These are phyloP conservation scores for Exephanes ischioxanthus DNA, from an alignment of 2,888 invertebrate species.

Conservation along the genomic window DNA sequence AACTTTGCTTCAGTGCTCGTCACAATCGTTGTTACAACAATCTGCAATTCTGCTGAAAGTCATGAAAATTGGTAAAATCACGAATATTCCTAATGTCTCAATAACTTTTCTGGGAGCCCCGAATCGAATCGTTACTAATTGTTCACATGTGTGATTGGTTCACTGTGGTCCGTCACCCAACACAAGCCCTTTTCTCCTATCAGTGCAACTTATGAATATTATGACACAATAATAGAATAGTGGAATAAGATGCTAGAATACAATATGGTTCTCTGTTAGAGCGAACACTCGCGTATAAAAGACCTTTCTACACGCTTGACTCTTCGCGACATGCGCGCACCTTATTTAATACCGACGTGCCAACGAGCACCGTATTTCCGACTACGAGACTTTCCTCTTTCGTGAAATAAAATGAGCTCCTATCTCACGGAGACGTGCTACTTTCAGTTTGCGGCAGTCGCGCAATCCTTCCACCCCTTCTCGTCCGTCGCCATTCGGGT, in stretches of 20 bases:
- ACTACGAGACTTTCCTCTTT: conserved; percentile 29
- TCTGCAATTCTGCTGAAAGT: background rate
- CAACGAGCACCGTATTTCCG: conserved; percentile 25
- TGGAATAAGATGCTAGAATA: background rate
- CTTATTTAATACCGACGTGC: conserved; percentile 28
- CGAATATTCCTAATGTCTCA: background rate
- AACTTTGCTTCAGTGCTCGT: background rate
- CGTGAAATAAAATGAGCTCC: conserved; percentile 31
- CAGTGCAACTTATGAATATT: background rate
- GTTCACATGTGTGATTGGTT: no score
- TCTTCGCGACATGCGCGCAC: background rate
- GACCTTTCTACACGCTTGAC: background rate
- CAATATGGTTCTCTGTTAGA: background rate
- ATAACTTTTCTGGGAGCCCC: no score
- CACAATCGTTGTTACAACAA: background rate
- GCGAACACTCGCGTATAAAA: background rate
- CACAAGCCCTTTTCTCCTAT: background rate
- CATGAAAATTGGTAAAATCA: background rate
- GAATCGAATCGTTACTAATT: no score
- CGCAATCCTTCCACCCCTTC: background rate
- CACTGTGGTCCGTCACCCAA: no score
- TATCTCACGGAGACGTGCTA: conserved; percentile 14
- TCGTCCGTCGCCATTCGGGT: background rate
- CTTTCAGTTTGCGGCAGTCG: conserved; percentile 3
- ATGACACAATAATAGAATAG: background rate